Evolutionary conservation across 2,113 vertebrate species (phyloP).

Genomic region (Cyanistes caeruleus): DNA sequence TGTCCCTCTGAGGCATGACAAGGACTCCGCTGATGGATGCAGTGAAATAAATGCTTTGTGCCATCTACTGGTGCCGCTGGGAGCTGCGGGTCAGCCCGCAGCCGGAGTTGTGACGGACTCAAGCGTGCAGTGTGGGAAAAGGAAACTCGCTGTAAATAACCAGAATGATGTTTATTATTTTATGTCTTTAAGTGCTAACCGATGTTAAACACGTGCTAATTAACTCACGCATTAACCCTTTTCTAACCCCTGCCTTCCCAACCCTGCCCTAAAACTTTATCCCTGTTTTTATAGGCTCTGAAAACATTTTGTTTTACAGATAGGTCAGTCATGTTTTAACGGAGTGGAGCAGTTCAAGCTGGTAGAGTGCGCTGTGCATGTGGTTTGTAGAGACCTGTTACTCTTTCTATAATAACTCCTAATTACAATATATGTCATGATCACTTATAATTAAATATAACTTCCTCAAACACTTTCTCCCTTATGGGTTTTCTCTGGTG

Average conservation of each 20-base stretch:
- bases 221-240: not conserved
- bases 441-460: not conserved
- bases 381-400: not conserved
- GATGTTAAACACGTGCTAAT: not conserved
- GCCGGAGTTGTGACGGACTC: no score
- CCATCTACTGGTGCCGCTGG: slow-evolving; percentile 48
- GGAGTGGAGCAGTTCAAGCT: not conserved
- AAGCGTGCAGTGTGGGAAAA: accelerated
- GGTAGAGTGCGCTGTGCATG: not conserved
- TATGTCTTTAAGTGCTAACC: not conserved
- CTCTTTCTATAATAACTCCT: not conserved
- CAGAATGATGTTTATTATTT: accelerated
- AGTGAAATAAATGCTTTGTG: slow-evolving; percentile 65
- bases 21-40: not conserved
- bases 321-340: not conserved
- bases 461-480: not conserved
- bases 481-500: not conserved
- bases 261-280: not conserved
- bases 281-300: not conserved
- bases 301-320: not conserved
- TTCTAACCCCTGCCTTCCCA: not conserved
- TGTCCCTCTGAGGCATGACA: not conserved
- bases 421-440: not conserved
- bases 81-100: slow-evolving; percentile 30
- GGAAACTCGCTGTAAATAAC: not conserved